A percentile compares a stretch with the other conserved stretches of the same genome.
Evolutionary conservation across 1,140 invertebrate genomes (phyloP).

Genomic region (Leptinotarsa defecta): DNA sequence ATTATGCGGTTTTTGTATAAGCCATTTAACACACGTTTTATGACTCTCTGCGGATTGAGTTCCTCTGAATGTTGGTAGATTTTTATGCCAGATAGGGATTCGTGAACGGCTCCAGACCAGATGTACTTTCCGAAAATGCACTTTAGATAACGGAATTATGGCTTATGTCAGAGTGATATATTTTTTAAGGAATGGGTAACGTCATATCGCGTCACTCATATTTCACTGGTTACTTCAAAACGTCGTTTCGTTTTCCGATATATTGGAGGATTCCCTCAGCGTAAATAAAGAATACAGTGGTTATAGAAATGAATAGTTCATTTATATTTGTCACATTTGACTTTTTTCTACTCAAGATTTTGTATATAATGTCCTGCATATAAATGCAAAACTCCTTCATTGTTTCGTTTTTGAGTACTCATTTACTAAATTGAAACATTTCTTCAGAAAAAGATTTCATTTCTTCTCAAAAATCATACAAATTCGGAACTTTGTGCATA

Average conservation of each 20-base stretch:
- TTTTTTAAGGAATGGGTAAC: slow-evolving; percentile 19
- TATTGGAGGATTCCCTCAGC: neutral
- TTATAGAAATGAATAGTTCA: no score
- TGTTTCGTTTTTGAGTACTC: no score
- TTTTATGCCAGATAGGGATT: slow-evolving; percentile 21
- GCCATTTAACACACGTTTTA: slow-evolving; percentile 47
- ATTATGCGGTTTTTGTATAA: slow-evolving; percentile 44
- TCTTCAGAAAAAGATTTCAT: no score
- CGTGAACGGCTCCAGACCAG: slow-evolving; percentile 18
- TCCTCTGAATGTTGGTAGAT: slow-evolving; percentile 18
- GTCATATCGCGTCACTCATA: neutral
- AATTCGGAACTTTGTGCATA: no score
- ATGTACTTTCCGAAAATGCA: slow-evolving; percentile 26
- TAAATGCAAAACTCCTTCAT: no score
- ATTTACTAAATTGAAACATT: no score
- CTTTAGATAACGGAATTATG: slow-evolving; percentile 27
- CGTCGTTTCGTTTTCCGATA: neutral
- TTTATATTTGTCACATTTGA: neutral
- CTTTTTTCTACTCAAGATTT: neutral
- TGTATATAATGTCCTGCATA: no score
- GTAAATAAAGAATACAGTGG: neutral
- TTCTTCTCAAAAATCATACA: no score
- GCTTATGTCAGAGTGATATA: slow-evolving; percentile 22
- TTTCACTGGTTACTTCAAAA: slow-evolving; percentile 6
- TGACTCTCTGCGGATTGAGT: slow-evolving; percentile 20